These are phyloP conservation scores for Tiaroga cobitis DNA, from an alignment of 2,797 vertebrate species.

Conservation along the genomic window DNA sequence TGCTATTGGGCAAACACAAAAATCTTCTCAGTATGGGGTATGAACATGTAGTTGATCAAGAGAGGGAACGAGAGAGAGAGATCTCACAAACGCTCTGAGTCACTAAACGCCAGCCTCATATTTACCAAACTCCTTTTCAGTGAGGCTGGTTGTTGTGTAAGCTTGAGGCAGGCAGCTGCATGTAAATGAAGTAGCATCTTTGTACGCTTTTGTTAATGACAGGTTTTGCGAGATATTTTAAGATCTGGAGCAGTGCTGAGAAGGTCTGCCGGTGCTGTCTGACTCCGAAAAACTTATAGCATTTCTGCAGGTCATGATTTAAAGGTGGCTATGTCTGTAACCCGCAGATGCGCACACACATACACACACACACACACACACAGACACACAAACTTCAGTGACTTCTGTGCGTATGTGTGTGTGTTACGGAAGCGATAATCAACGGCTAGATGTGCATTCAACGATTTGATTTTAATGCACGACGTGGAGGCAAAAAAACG, in stretches of 20 bases:
- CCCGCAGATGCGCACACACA: neutral
- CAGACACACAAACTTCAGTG: neutral
- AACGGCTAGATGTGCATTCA: neutral
- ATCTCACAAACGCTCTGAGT: constrained; percentile 45
- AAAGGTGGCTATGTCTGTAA: constrained; percentile 9
- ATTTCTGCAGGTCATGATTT: constrained; percentile 31
- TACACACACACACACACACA: neutral
- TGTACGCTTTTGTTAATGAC: constrained; percentile 45
- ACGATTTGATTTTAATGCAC: neutral
- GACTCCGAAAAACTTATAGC: constrained; percentile 28
- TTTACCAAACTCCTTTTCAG: constrained; percentile 53
- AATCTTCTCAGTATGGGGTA: constrained; percentile 39
- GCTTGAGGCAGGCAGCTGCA: constrained; percentile 56
- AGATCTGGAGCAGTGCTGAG: constrained; percentile 49
- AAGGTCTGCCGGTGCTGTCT: constrained; percentile 27
- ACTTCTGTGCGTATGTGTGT: neutral
- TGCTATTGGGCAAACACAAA: constrained; percentile 42
- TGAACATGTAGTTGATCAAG: constrained; percentile 35
- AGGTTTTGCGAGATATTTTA: constrained; percentile 48
- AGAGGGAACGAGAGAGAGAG: constrained; percentile 16
- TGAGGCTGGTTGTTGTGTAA: constrained; percentile 49
- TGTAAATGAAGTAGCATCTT: constrained; percentile 55
- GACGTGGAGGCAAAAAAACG: too few relatives aligned
- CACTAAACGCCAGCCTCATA: constrained; percentile 38
- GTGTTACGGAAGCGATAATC: neutral